These are phyloP conservation scores for Drosophila borealis DNA, from an alignment of 2,888 invertebrate genomes.

Conservation along the genomic window DNA sequence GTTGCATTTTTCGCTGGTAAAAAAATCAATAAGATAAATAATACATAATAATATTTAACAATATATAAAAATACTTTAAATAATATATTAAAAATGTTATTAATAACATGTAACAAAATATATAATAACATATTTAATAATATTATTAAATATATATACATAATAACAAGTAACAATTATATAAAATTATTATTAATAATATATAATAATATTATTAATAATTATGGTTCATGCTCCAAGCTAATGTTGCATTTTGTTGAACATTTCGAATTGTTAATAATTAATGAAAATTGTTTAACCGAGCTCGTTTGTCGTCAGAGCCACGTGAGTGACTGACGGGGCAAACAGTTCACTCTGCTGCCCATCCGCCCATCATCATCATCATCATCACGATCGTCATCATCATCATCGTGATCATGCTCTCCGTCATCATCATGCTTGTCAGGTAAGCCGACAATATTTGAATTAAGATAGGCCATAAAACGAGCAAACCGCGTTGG, in stretches of 20 bases:
- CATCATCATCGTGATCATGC: constrained; percentile 1
- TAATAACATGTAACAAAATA: no score
- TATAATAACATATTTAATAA: background rate
- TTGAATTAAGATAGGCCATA: constrained; percentile 78
- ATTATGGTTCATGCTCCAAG: no score
- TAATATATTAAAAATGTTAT: no score
- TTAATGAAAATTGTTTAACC: background rate
- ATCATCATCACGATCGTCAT: constrained; percentile 2
- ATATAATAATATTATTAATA: no score
- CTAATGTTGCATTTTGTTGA: background rate
- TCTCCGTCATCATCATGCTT: constrained; percentile 19
- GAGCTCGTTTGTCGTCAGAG: constrained; percentile 3
- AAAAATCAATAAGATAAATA: no score
- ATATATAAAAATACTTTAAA: no score
- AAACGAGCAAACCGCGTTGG: constrained; percentile 30
- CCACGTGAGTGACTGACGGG: constrained; percentile 16
- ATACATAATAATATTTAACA: background rate
- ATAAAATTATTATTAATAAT: background rate
- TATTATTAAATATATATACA: background rate
- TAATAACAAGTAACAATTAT: no score
- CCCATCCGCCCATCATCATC: constrained; percentile 19
- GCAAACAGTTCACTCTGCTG: constrained; percentile 62
- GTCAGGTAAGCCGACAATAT: constrained; percentile 70
- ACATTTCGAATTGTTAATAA: constrained; percentile 1
- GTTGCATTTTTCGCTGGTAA: no score